Evolutionary conservation across 2,113 vertebrate genomes (phyloP).

Genomic region (Jaculus jaculus): DNA sequence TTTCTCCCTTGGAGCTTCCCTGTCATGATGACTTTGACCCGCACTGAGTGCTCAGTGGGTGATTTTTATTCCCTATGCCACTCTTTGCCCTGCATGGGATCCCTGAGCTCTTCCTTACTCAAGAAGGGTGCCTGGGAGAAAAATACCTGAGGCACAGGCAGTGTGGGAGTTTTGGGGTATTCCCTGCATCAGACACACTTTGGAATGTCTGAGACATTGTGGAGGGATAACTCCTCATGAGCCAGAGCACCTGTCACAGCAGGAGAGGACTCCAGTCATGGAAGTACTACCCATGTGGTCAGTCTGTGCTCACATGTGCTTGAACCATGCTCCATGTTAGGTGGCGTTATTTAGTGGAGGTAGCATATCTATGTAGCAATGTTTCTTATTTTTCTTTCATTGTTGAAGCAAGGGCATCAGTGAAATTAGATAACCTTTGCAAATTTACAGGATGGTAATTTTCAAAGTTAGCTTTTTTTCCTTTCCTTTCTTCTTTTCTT

Average conservation of each 20-base stretch:
- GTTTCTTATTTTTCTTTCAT: neutral
- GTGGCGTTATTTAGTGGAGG: neutral
- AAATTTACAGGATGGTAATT: neutral
- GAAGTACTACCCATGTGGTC: neutral
- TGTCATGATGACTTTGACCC: neutral
- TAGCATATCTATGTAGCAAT: neutral
- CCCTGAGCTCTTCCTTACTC: neutral
- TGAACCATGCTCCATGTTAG: rapidly evolving
- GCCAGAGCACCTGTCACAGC: neutral
- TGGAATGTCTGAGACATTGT: neutral
- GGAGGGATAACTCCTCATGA: neutral
- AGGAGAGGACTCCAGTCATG: neutral
- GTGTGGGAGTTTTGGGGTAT: neutral
- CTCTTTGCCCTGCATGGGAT: rapidly evolving
- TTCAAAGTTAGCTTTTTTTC: neutral
- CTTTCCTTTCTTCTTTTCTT: neutral
- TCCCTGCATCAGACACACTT: neutral
- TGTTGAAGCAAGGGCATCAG: neutral
- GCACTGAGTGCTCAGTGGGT: neutral
- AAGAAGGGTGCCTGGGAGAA: neutral
- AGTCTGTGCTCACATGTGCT: neutral
- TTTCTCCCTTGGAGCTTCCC: neutral
- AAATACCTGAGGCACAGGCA: neutral
- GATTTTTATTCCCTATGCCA: no score
- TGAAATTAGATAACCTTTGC: neutral